Evolutionary conservation across 2,113 vertebrate genomes (phyloP), one percentile per base, ranked within the genome.

Genomic region (Benitochromis conjunctus): DNA sequence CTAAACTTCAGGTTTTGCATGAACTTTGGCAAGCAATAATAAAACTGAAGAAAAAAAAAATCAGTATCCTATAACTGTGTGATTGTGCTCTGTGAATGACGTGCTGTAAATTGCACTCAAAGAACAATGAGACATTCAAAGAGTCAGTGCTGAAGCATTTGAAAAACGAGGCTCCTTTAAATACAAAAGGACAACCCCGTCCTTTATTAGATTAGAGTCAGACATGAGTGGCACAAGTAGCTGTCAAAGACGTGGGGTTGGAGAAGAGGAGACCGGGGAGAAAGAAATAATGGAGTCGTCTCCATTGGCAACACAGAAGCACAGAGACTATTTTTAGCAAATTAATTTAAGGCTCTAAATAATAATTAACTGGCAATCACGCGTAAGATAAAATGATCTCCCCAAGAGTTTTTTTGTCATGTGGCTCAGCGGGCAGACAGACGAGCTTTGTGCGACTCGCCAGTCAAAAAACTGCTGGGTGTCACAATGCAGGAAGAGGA

Each of bases 321-420:
- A 91, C 83, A 88, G 87, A 79, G 86, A 87, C 96, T 96, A 96
- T 97, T 96, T 96, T 96, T 96, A 96, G 96, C 92, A 94, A 95
- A 96, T 96, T 96, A 95, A 96, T 96, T 96, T 96, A 96, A 96
- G 94, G 89, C 94, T 95, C 95, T 96, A 96, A 96, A 97, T 96
- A 96, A 96, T 97, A 96, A 96, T 97, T 95, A 96, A 96, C 95
- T 96, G 95, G 95, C 96, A 96, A 97, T 96, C 96, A 96, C 94
- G 88, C 89, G 90, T 89, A 91, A 95, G 95, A 97, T 95, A 94
- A 96, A 96, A 95, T 94, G 94, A 95, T 95, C 94, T 94, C 88
- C 86, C 89, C 80, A 6, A 86, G 86, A 94, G 81, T 91, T 95
- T 92, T 93, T 93, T 88, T 91, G 94, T 91, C 86, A 90, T 86